Conservation (phyloP, 2,888 invertebrate genomes). For the Acrobasis consociella region DNA sequence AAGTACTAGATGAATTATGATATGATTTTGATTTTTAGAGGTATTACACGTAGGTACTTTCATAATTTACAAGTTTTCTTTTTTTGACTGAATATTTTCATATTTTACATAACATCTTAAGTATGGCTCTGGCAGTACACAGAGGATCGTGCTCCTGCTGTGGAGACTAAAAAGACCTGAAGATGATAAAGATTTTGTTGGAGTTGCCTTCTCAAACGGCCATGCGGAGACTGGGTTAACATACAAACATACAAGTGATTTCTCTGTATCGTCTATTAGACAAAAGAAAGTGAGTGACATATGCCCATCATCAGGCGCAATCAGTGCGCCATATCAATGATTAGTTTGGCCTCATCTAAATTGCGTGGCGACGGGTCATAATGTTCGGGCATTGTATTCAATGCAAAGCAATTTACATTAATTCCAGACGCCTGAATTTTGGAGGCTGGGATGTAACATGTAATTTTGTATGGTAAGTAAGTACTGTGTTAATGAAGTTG, state of each 20-base stretch:
- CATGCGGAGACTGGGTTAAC: not conserved
- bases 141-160: no score
- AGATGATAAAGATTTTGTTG: no score
- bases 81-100: no score
- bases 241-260: not conserved
- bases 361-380: slow-evolving; percentile 48
- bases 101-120: no score
- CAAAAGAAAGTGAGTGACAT: slow-evolving; percentile 15
- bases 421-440: slow-evolving; percentile 31
- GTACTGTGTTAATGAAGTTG: slow-evolving; percentile 5
- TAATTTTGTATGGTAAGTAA: slow-evolving; percentile 8
- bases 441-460: not conserved
- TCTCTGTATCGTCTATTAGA: no score
- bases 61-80: no score
- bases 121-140: no score
- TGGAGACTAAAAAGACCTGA: no score
- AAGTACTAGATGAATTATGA: no score
- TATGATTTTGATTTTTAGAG: no score
- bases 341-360: slow-evolving; percentile 57
- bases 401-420: slow-evolving; percentile 60
- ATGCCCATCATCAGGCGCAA: slow-evolving; percentile 15
- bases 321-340: slow-evolving; percentile 28
- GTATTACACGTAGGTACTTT: no score
- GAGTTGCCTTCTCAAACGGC: not conserved
- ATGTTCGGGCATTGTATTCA: slow-evolving; percentile 56